Evolutionary conservation across 2,113 vertebrate genomes (phyloP).

Genomic region (Harpagus bidentatus): DNA sequence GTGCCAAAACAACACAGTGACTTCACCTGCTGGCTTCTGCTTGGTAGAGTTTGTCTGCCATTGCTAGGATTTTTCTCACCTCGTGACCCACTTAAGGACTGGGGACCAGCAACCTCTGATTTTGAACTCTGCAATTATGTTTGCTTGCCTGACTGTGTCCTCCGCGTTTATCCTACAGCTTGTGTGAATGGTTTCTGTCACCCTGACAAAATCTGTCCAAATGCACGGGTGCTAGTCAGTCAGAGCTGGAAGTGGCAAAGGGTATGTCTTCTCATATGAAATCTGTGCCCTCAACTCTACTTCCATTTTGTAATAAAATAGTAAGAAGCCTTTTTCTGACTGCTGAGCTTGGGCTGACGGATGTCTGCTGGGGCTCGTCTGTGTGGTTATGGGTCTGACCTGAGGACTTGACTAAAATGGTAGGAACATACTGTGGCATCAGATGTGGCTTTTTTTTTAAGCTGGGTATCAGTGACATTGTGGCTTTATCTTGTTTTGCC

Average conservation of each 20-base stretch:
- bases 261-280: background rate
- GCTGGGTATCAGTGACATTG: too few species aligned
- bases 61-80: background rate
- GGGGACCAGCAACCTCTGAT: background rate
- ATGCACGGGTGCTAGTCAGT: background rate
- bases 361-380: background rate
- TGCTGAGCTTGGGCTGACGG: background rate
- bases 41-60: background rate
- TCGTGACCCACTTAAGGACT: background rate
- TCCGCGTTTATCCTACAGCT: background rate
- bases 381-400: background rate
- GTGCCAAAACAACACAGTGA: background rate
- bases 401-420: background rate
- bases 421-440: background rate
- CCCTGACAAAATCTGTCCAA: background rate
- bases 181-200: background rate
- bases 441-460: background rate
- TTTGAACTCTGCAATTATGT: background rate
- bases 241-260: background rate
- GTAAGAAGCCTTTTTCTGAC: background rate
- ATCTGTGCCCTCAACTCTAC: background rate
- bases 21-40: background rate
- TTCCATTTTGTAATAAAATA: background rate
- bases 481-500: background rate
- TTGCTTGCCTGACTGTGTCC: background rate